Evolutionary conservation across 2,888 invertebrate genomes (phyloP), one percentile per base, ranked within the genome.

Genomic region (Drosophila vallismaia): DNA sequence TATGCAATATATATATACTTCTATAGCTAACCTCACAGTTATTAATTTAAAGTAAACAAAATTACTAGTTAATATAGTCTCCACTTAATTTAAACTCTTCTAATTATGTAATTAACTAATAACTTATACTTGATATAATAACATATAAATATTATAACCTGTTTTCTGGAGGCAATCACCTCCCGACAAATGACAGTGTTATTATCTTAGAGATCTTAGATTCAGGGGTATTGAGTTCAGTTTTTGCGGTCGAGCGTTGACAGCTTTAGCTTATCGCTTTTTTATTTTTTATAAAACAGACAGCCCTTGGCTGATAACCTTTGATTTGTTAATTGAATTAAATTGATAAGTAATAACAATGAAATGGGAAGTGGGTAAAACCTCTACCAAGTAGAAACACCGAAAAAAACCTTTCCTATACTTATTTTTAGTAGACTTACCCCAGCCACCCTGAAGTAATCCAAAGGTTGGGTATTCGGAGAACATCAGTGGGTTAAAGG

Each of bases 401-500:
- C 38, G 33, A 54, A 44, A 28, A 28, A 28, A 28, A 28, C 4
- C 3, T 28, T 28, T 26, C 33, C 7, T 54, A 5, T 19, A 10
- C 1, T 33, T 33, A 0, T 12, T 36, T 36, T 12, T 36, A n/a
- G 5, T n/a, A 4, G 42, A 79, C 89, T 90, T 79, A 91, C 91
- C 79, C 85, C 81, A 82, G 64, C 91, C 91, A 40, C 89, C 88
- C 10, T 85, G 74, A 19, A 88, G 70, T n/a, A 90, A 67, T 2
- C 84, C 90, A 71, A 82, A 89, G 54, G 89, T 87, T 0, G 88
- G 95, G 90, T 96, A 95, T 79, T 96, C 93, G 94, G 95, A 96
- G 50, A 97, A 94, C 88, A 96, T 96, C 71, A 96, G 95, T 63
- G 96, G 94, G 44, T 96, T 96, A 63, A 97, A 96, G 24, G 96